Percentiles rank a stretch among this genome's conserved stretches.
phyloP scores from a whole-genome alignment of 1,140 invertebrate genomes.

The Semibalanus balanoides region DNA sequence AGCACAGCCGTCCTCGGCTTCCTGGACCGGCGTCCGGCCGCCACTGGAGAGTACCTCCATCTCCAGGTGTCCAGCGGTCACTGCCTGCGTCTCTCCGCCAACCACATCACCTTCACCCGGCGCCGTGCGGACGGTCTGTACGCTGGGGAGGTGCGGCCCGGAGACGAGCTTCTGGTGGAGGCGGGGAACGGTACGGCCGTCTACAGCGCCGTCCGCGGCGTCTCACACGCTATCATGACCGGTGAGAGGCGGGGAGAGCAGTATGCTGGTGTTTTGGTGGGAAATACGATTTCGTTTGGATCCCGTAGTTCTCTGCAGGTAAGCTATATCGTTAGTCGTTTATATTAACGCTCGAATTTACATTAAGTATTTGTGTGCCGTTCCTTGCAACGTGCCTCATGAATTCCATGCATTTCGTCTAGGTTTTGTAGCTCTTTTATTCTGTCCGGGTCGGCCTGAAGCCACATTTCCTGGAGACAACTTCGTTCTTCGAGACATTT shows the following conservation, averaged over 20 bases:
- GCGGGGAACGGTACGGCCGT: background rate
- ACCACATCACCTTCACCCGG: conserved; percentile 14
- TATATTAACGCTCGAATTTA: no score
- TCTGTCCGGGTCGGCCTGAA: no score
- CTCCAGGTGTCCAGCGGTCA: conserved; percentile 17
- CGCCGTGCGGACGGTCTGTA: background rate
- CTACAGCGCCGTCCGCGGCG: background rate
- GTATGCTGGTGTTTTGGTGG: no score
- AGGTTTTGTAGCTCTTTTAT: no score
- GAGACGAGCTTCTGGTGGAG: background rate
- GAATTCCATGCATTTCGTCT: no score
- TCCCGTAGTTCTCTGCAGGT: no score
- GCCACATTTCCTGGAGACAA: no score
- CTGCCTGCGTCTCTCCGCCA: conserved; percentile 16
- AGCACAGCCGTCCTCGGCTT: conserved; percentile 22
- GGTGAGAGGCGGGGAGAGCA: background rate
- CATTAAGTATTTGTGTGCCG: no score
- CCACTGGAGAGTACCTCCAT: conserved; percentile 21
- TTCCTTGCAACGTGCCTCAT: no score
- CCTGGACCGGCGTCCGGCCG: conserved; percentile 17
- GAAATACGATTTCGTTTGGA: no score
- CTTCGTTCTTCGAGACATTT: no score
- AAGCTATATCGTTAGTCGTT: no score
- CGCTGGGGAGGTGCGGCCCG: background rate
- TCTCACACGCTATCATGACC: background rate